Conservation (phyloP, 2,888 invertebrate genomes). For the Drosophila borealis region DNA sequence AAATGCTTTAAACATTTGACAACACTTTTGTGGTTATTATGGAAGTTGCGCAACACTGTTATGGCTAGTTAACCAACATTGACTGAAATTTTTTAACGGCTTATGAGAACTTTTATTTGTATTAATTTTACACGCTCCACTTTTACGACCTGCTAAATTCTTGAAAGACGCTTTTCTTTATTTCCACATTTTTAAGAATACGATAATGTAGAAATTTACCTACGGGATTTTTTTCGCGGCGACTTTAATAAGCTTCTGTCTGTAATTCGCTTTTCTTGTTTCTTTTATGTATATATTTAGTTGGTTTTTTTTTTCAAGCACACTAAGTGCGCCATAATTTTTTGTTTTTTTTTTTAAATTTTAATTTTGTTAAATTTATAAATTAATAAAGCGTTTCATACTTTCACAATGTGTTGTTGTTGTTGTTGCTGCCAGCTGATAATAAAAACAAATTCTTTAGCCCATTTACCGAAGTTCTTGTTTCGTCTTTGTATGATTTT, state of each 20-base stretch:
- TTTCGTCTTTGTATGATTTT: conserved; percentile 16
- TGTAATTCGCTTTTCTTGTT: conserved; percentile 28
- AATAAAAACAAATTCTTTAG: conserved; percentile 51
- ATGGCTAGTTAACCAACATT: conserved; percentile 31
- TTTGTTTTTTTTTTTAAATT: conserved; percentile 30
- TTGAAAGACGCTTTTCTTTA: conserved; percentile 2
- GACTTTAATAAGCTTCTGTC: conserved; percentile 29
- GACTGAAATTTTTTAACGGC: conserved; percentile 8
- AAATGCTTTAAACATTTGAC: conserved; percentile 29
- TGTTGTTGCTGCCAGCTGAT: conserved; percentile 23
- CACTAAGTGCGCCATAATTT: conserved; percentile 71
- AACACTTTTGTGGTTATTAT: conserved; percentile 8
- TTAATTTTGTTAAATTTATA: conserved; percentile 63
- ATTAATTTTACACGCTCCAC: conserved; percentile 2
- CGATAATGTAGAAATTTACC: conserved; percentile 22
- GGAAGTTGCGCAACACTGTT: conserved; percentile 21
- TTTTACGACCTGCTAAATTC: conserved; percentile 3
- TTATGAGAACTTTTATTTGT: not conserved
- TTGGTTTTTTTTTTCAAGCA: conserved; percentile 67
- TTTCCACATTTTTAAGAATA: conserved; percentile 7
- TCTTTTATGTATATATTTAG: conserved; percentile 27
- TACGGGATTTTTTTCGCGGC: conserved; percentile 12
- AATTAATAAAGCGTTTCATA: conserved; percentile 78
- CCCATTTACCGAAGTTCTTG: conserved; percentile 33
- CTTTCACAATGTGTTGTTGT: conserved; percentile 56